phyloP scores from a whole-genome alignment of 2,888 invertebrate genomes.

The Dimorphilus gyrociliatus region DNA sequence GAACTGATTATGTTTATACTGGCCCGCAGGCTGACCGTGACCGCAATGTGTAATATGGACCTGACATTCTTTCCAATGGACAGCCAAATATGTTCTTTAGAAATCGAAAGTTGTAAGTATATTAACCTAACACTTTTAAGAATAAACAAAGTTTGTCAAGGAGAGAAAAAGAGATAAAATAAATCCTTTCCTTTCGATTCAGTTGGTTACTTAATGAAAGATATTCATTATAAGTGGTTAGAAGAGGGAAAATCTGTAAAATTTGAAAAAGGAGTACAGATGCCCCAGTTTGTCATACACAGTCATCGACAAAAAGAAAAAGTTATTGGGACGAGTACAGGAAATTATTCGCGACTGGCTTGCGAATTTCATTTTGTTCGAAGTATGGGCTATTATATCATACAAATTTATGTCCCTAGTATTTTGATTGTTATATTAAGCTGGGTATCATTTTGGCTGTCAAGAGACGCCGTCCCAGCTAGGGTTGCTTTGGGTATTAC shows the following conservation, averaged over 20 bases:
- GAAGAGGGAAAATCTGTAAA: conserved; percentile 15
- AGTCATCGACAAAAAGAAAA: conserved; percentile 22
- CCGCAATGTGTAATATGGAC: conserved; percentile 18
- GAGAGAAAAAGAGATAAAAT: no score
- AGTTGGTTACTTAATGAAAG: conserved; percentile 31
- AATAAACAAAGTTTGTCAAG: neutral
- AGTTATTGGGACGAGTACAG: conserved; percentile 27
- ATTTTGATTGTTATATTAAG: conserved; percentile 41
- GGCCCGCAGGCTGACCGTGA: conserved; percentile 19
- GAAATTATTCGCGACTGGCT: conserved; percentile 34
- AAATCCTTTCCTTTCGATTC: no score
- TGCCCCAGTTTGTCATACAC: conserved; percentile 33
- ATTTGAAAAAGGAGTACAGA: conserved; percentile 26
- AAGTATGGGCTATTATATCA: conserved; percentile 57
- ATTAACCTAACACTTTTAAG: neutral
- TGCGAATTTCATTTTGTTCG: conserved; percentile 56
- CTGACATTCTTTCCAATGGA: conserved; percentile 21
- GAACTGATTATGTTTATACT: neutral
- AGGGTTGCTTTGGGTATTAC: conserved; percentile 34
- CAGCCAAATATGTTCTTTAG: conserved; percentile 17
- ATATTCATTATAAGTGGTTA: conserved; percentile 33
- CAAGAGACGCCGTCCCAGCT: conserved; percentile 34
- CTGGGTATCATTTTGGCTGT: conserved; percentile 52
- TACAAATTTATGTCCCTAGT: conserved; percentile 43
- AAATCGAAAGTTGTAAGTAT: conserved; percentile 21